Conservation (phyloP, 2,797 vertebrate species). For the Philypnodon macrostomus region DNA sequence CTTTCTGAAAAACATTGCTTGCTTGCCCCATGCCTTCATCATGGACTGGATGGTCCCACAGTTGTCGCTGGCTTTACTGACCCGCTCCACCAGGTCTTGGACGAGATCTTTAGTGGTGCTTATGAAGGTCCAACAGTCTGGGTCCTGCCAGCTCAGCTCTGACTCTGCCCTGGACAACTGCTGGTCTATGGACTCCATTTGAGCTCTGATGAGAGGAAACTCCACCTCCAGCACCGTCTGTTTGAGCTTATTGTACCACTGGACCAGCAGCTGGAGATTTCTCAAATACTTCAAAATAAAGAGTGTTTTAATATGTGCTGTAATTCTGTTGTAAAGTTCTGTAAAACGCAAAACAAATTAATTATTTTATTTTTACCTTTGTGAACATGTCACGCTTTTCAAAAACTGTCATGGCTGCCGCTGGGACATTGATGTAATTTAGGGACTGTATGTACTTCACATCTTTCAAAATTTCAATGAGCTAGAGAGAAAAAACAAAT, state of each 20-base stretch:
- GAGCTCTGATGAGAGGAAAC: conserved; percentile 72
- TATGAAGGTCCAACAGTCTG: conserved; percentile 75
- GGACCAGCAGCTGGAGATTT: conserved; percentile 77
- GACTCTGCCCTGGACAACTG: conserved; percentile 70
- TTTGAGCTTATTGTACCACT: conserved; percentile 80
- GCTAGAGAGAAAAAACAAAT: conserved; percentile 55
- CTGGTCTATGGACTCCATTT: conserved; percentile 70
- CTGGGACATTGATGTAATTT: conserved; percentile 71
- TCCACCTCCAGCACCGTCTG: conserved; percentile 79
- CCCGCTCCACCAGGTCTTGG: conserved; percentile 64
- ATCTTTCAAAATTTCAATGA: conserved; percentile 80
- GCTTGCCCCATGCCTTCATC: conserved; percentile 76
- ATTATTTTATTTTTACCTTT: conserved; percentile 69
- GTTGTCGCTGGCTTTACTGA: conserved; percentile 74
- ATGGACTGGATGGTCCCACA: conserved; percentile 67
- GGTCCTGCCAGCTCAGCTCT: conserved; percentile 72
- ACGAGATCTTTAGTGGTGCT: conserved; percentile 60
- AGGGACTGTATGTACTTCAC: conserved; percentile 81
- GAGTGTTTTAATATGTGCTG: not conserved
- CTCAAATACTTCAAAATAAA: conserved; percentile 67
- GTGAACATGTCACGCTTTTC: conserved; percentile 76
- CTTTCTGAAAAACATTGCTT: conserved; percentile 74
- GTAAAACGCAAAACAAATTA: too few relatives aligned
- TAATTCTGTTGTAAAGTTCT: not conserved
- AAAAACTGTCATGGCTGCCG: conserved; percentile 74